phyloP scores from a whole-genome alignment of 2,888 invertebrate species.

The Cabera pusaria region DNA sequence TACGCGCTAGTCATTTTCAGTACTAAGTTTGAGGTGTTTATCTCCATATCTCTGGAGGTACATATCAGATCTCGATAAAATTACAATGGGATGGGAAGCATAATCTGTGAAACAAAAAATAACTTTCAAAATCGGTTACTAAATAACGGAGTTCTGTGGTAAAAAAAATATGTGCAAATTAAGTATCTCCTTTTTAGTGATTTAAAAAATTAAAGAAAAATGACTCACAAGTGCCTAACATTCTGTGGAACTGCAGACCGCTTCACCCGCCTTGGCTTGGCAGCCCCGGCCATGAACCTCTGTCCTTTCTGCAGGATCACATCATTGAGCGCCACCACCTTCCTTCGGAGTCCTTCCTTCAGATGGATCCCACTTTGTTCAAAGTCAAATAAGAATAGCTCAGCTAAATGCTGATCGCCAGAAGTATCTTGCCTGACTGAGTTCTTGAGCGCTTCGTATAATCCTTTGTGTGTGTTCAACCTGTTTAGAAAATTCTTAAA shows the following conservation, averaged over 20 bases:
- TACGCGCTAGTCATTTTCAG: too few species aligned
- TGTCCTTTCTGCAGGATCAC: conserved; percentile 93
- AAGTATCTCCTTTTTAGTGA: too few species aligned
- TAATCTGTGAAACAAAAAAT: too few species aligned
- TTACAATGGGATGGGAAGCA: too few species aligned
- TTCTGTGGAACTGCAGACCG: conserved; percentile 87
- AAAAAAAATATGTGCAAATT: too few species aligned
- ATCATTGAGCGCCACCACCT: conserved; percentile 94
- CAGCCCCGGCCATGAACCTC: conserved; percentile 90
- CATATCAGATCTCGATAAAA: too few species aligned
- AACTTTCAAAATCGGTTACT: too few species aligned
- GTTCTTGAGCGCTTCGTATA: conserved; percentile 90
- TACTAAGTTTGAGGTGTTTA: too few species aligned
- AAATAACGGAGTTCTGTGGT: too few species aligned
- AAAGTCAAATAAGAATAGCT: conserved; percentile 97
- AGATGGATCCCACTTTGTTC: conserved; percentile 99
- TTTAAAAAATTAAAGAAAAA: too few species aligned
- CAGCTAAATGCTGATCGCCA: conserved; percentile 93
- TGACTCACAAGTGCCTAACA: conserved; percentile 89
- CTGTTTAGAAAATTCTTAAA: conserved; percentile 79
- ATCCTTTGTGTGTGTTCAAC: conserved; percentile 93
- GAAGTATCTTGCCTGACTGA: conserved; percentile 90
- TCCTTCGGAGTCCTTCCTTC: conserved; percentile 86
- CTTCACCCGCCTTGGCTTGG: conserved; percentile 86
- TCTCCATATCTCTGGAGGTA: too few species aligned